These are phyloP conservation scores for Pseudomyrmex flavicornis DNA, from an alignment of 1,140 invertebrate genomes.

Conservation along the genomic window DNA sequence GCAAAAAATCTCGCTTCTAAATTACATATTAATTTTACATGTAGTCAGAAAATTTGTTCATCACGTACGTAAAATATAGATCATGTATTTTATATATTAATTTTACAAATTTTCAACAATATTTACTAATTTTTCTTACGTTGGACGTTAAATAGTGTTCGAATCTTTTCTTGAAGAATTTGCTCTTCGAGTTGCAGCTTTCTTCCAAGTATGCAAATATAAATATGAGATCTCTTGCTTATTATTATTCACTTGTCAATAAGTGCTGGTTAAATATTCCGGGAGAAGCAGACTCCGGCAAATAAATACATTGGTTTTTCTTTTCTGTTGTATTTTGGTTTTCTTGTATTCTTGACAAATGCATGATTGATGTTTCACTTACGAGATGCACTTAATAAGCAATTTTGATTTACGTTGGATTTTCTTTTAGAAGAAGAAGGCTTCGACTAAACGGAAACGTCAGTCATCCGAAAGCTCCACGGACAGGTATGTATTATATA, in stretches of 20 bases:
- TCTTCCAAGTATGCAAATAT: neutral
- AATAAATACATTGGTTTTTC: slow-evolving; percentile 64
- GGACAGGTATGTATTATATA: slow-evolving; percentile 73
- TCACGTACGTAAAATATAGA: no score
- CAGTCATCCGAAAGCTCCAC: slow-evolving; percentile 79
- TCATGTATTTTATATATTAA: neutral
- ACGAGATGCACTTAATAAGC: slow-evolving; percentile 44
- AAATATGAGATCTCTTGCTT: neutral
- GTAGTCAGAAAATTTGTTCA: no score
- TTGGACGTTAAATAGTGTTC: no score
- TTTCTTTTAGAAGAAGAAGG: slow-evolving; percentile 83
- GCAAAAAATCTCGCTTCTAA: neutral
- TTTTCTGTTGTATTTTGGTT: slow-evolving; percentile 58
- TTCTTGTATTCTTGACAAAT: slow-evolving; percentile 68
- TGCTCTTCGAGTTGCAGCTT: slow-evolving; percentile 18
- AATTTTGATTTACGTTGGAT: slow-evolving; percentile 65
- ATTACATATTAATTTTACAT: neutral
- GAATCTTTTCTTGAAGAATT: neutral
- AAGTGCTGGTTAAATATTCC: slow-evolving; percentile 17
- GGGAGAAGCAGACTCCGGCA: slow-evolving; percentile 73
- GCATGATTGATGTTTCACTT: slow-evolving; percentile 80
- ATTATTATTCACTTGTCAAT: neutral
- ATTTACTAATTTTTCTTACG: neutral
- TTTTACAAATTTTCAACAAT: neutral
- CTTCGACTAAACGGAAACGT: slow-evolving; percentile 78